A percentile compares a stretch with the other conserved stretches of the same genome.
phyloP scores from a whole-genome alignment of 2,113 vertebrate species.

The Tetrao urogallus region DNA sequence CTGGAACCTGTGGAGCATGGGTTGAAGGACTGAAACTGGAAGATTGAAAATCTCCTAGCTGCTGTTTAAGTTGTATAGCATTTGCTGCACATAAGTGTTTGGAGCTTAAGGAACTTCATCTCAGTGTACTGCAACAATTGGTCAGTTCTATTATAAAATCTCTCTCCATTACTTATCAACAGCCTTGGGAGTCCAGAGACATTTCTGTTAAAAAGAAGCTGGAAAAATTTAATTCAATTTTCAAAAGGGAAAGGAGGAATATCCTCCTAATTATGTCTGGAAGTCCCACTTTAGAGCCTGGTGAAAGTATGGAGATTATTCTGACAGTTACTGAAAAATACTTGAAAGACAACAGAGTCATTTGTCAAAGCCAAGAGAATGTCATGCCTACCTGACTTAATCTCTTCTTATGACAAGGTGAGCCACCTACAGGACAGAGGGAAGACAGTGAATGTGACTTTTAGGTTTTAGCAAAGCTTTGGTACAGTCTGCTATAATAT shows the following conservation, averaged over 20 bases:
- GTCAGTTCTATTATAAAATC: not conserved
- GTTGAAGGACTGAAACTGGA: not conserved
- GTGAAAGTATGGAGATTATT: not conserved
- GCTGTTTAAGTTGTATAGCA: not conserved
- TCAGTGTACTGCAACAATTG: not conserved
- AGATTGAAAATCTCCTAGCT: not conserved
- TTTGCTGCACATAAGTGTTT: not conserved
- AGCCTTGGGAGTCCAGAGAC: not conserved
- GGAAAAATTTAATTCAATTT: not conserved
- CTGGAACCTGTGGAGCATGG: not conserved
- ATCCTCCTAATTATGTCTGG: not conserved
- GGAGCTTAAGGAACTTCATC: not conserved
- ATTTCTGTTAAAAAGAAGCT: not conserved
- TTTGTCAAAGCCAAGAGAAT: not conserved
- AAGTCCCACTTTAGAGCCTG: not conserved
- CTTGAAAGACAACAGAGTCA: not conserved
- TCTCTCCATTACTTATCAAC: not conserved
- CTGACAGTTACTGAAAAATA: not conserved
- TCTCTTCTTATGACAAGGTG: not conserved
- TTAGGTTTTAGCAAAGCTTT: not conserved
- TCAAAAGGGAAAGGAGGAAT: not conserved
- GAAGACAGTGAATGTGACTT: not conserved
- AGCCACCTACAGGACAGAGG: not conserved
- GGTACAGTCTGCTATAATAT: not conserved
- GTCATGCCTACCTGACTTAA: not conserved